Conservation (phyloP, 2,797 vertebrate genomes). For the Malacoctenus gilli region DNA sequence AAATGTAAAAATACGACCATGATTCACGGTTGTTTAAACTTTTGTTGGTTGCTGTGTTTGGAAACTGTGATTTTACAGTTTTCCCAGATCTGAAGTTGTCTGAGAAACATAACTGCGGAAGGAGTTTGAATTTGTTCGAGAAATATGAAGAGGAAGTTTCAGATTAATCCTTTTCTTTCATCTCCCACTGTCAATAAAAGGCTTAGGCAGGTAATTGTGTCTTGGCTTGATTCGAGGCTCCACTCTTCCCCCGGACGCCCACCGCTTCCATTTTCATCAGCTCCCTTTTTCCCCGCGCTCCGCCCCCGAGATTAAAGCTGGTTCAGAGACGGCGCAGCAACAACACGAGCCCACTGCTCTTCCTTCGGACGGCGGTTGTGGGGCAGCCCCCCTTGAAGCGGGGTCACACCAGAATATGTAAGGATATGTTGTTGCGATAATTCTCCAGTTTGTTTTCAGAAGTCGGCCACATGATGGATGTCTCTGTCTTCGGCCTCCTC, state of each 20-base stretch:
- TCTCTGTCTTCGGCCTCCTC: not conserved
- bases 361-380: not conserved
- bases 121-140: too few species aligned
- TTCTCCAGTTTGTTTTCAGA: conserved; percentile 1
- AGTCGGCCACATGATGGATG: conserved; percentile 6
- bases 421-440: not conserved
- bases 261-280: conserved; percentile 12
- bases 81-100: too few species aligned
- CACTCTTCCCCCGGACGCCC: too few species aligned
- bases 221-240: not conserved
- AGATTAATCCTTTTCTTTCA: conserved; percentile 9
- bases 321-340: too few species aligned
- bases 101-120: too few species aligned
- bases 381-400: not conserved
- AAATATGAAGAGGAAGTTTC: conserved; percentile 29
- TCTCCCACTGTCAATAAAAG: conserved; percentile 22
- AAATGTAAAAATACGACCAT: too few species aligned
- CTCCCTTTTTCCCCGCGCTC: not conserved
- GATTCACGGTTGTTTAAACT: too few species aligned
- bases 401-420: not conserved
- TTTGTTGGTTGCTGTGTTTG: too few species aligned
- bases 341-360: not conserved
- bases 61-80: too few species aligned
- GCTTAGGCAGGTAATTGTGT: conserved; percentile 34
- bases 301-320: conserved; percentile 8